These are phyloP conservation scores for Rhagonycha fulva DNA, from an alignment of 2,888 invertebrate species.

Conservation along the genomic window DNA sequence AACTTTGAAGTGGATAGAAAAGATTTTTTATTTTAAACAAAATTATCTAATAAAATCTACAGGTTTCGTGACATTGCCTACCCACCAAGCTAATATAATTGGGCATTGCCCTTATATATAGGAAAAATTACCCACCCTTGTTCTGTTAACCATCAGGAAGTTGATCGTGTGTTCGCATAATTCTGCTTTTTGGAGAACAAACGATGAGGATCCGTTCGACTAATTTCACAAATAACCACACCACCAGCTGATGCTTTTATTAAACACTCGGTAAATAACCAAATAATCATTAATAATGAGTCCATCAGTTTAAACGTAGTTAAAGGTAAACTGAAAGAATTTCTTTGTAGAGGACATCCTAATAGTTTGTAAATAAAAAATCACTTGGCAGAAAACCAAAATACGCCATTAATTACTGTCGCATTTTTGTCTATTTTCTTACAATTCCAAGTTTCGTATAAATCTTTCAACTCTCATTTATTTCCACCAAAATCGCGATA, in stretches of 20 bases:
- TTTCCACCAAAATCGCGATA: neutral
- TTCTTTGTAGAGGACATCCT: neutral
- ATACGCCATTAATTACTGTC: neutral
- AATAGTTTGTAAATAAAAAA: slow-evolving; percentile 3
- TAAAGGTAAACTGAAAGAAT: neutral
- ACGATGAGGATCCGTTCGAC: neutral
- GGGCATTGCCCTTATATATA: no score
- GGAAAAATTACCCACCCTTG: no score
- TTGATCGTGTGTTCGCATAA: no score
- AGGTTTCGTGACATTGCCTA: no score
- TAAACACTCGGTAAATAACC: neutral
- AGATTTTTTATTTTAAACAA: no score
- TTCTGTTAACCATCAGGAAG: no score
- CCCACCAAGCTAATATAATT: no score
- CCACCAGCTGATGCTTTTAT: neutral
- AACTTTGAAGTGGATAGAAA: no score
- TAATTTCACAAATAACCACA: neutral
- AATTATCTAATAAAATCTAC: no score
- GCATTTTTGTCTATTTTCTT: neutral
- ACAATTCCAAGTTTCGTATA: neutral
- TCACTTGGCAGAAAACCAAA: slow-evolving; percentile 1
- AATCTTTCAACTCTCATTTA: neutral
- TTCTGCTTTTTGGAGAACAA: no score
- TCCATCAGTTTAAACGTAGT: neutral
- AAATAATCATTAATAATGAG: neutral